Evolutionary conservation across 2,888 invertebrate genomes (phyloP).

Genomic region (Mechanitis mazaeus): DNA sequence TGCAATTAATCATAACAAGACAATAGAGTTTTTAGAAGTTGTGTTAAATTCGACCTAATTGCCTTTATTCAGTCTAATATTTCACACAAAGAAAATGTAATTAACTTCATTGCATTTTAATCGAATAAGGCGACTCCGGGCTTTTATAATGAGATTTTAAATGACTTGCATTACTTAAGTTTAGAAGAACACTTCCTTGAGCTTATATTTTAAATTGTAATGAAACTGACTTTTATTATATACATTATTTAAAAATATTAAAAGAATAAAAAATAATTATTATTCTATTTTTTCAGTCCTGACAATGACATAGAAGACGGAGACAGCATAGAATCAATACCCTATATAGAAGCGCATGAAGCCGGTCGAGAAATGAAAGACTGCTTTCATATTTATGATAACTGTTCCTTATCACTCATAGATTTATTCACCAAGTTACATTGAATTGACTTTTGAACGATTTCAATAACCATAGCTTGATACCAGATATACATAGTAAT

Average conservation of each 20-base stretch:
- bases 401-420: conserved; percentile 59
- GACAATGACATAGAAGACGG: conserved; percentile 44
- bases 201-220: no score
- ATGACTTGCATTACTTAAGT: neutral
- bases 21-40: no score
- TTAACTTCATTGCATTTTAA: conserved; percentile 3
- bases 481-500: no score
- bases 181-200: no score
- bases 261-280: neutral
- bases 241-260: neutral
- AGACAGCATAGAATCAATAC: conserved; percentile 40
- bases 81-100: neutral
- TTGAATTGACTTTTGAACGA: conserved; percentile 9
- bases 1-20: no score
- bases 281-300: conserved; percentile 48
- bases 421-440: conserved; percentile 61
- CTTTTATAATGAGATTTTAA: conserved; percentile 5
- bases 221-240: neutral
- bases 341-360: conserved; percentile 74
- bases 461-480: neutral
- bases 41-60: no score
- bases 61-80: neutral
- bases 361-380: conserved; percentile 59
- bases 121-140: conserved; percentile 3
- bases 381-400: conserved; percentile 49